phyloP scores from a whole-genome alignment of 1,140 invertebrate species.

The Drosophila kohkoa region DNA sequence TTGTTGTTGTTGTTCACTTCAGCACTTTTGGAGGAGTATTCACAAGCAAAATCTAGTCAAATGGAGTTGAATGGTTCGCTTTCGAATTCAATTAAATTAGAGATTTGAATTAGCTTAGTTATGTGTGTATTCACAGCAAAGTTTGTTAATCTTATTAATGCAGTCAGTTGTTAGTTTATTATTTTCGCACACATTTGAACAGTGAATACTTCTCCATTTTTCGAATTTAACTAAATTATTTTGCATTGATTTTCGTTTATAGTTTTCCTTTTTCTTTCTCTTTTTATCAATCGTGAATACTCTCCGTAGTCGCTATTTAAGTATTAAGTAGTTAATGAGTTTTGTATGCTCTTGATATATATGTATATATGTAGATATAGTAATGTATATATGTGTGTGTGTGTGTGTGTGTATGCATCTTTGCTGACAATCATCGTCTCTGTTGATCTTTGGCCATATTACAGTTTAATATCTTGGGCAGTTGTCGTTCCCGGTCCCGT shows the following conservation, averaged over 20 bases:
- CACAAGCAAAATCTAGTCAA: neutral
- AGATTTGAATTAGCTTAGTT: too few species aligned
- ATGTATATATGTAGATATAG: slow-evolving; percentile 8
- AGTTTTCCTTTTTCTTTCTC: neutral
- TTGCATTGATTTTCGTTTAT: neutral
- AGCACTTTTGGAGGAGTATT: neutral
- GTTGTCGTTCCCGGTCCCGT: slow-evolving; percentile 3
- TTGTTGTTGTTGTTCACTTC: neutral
- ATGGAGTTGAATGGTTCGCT: too few species aligned
- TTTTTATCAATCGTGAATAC: neutral
- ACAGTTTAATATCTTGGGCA: slow-evolving; percentile 65
- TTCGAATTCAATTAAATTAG: too few species aligned
- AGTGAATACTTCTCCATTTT: neutral
- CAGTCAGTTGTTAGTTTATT: too few species aligned
- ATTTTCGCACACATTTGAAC: too few species aligned
- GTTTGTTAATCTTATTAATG: too few species aligned
- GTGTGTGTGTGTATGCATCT: slow-evolving; percentile 22
- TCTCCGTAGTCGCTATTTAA: slow-evolving; percentile 3
- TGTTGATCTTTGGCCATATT: slow-evolving; percentile 36
- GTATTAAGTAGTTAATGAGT: slow-evolving; percentile 49
- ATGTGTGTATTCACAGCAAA: too few species aligned
- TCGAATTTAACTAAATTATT: neutral
- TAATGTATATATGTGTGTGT: too few species aligned
- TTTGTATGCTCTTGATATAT: slow-evolving; percentile 25
- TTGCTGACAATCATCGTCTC: slow-evolving; percentile 12